phyloP scores from a whole-genome alignment of 2,888 invertebrate species.

The Periphyllus acericola region DNA sequence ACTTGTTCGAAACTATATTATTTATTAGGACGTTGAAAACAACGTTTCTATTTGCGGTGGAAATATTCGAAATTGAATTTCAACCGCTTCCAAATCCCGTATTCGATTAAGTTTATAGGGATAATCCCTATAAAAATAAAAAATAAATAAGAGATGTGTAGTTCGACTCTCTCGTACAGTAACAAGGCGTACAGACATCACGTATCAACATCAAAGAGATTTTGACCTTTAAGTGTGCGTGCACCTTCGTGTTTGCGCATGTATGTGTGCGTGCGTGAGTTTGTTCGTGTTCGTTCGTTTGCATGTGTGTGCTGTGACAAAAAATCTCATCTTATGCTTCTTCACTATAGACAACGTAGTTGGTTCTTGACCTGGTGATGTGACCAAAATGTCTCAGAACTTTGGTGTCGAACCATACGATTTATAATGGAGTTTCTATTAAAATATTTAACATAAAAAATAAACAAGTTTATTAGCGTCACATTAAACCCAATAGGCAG shows the following conservation, averaged over 20 bases:
- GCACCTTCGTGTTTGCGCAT: not conserved
- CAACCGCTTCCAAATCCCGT: conserved; percentile 23
- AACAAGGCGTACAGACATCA: not conserved
- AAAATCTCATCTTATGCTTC: too few species aligned
- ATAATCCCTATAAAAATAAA: conserved; percentile 9
- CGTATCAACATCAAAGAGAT: conserved; percentile 45
- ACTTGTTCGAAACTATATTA: not conserved
- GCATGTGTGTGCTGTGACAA: too few species aligned
- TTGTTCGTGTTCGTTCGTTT: not conserved
- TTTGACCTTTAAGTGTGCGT: not conserved
- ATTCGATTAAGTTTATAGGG: conserved; percentile 38
- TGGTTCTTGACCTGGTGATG: too few species aligned
- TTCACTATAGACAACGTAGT: too few species aligned
- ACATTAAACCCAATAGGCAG: too few species aligned
- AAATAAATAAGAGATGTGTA: too few species aligned
- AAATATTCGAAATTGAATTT: conserved; percentile 44
- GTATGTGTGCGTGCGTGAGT: not conserved
- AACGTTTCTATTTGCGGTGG: conserved; percentile 17
- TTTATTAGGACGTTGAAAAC: not conserved
- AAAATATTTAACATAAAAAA: too few species aligned
- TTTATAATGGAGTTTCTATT: too few species aligned
- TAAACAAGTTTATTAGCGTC: too few species aligned
- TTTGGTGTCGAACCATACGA: too few species aligned
- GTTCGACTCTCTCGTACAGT: not conserved
- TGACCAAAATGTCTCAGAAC: too few species aligned